Evolutionary conservation across 1,140 invertebrate species (phyloP).

Genomic region (Leucophenga varia): DNA sequence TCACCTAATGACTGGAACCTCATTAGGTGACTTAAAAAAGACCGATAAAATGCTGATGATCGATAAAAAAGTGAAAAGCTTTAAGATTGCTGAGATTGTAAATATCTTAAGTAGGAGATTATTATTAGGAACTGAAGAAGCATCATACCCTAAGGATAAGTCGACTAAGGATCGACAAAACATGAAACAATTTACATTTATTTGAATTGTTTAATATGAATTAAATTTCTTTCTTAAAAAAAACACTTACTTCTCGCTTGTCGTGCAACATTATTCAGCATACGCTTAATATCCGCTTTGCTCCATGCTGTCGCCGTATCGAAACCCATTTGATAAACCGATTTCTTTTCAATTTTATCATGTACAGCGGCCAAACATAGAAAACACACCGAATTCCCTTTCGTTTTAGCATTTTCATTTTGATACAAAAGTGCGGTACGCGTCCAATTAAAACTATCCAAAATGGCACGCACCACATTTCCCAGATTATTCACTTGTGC

Average conservation of each 20-base stretch:
- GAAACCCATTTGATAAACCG: slow-evolving; percentile 63
- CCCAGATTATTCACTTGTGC: slow-evolving; percentile 72
- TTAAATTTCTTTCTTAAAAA: too few species aligned
- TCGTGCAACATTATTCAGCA: slow-evolving; percentile 67
- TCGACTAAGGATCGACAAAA: too few species aligned
- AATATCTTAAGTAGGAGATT: too few species aligned
- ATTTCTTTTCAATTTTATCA: slow-evolving; percentile 55
- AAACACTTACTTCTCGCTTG: slow-evolving; percentile 81
- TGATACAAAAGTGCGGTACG: slow-evolving; percentile 68
- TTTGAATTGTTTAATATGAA: too few species aligned
- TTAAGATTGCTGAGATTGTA: too few species aligned
- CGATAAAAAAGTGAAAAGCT: too few species aligned
- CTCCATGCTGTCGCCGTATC: slow-evolving; percentile 59
- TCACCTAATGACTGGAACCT: too few species aligned
- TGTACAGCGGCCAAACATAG: slow-evolving; percentile 70
- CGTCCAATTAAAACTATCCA: slow-evolving; percentile 70
- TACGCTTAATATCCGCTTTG: slow-evolving; percentile 61
- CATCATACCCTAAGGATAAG: too few species aligned
- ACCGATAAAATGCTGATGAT: too few species aligned
- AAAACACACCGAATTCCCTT: slow-evolving; percentile 70
- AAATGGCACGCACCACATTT: slow-evolving; percentile 68
- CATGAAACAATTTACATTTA: too few species aligned
- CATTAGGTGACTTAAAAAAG: too few species aligned
- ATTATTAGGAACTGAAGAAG: too few species aligned
- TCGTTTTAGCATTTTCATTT: slow-evolving; percentile 62